Base-by-base conservation (phyloP, 1,140 invertebrate species). In the Hycleus phaleratus region DNA sequence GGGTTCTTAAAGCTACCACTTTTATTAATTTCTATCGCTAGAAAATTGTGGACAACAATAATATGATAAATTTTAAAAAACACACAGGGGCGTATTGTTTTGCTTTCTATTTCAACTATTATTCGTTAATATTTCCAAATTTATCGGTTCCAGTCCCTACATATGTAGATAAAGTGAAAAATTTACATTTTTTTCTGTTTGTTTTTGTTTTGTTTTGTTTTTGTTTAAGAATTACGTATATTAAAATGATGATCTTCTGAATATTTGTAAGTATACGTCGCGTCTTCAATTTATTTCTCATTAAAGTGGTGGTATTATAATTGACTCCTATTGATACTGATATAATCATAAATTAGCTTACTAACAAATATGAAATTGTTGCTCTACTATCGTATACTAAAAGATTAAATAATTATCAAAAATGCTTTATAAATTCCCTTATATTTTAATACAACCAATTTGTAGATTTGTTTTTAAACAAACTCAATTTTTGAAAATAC, bases 71-170 rank as follows among this genome's bases (percentile, higher is more conserved):
- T n/a, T 39, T 40, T 9, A n/a, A 12, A 50, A 11, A 39, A 40
- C 18, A 32, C 11, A n/a, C 11, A 40, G 38, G 56, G 45, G 42
- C 43, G 42, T 58, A 53, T 53, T 61, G 18, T 38, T 61, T 32
- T 32, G 32, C 32, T 57, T 54, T 47, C 49, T 26, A 26, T 55
- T n/a, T 32, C 51, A 48, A 60, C 38, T 42, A 46, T 11, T 44
- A 38, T 46, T 58, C 40, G 40, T 42, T 9, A 10, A 42, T 42
- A 0, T 42, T 42, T n/a, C 40, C 3, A 42, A n/a, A n/a, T 42
- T 42, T 5, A 10, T 71, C 67, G 69, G 69, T 71, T 71, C 69
- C 57, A 71, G 69, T 71, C 67, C 69, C 66, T 63, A 59, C 48
- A 50, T 60, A 47, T 40, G 44, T 58, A 32, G 32, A 32, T 32